Base-by-base conservation (phyloP, 1,140 invertebrate species). In the Zaprionus tsacasi region DNA sequence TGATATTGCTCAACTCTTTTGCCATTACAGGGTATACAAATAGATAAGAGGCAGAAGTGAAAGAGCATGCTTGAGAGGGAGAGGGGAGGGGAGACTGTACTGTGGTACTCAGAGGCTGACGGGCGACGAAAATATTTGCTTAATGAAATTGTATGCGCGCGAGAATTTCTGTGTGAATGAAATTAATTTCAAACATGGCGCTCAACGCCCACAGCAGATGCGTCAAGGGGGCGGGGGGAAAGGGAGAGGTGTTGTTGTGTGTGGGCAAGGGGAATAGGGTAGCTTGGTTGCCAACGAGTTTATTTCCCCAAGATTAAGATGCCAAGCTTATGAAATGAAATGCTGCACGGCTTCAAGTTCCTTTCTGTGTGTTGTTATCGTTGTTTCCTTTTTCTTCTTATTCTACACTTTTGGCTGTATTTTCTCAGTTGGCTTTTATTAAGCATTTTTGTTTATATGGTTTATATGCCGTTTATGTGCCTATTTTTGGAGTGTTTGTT, bases 81-180 rank as follows among this genome's bases (percentile, higher is more conserved):
- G 35, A 2, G 10, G 13, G 35, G 17, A 6, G 8, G 12, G 33
- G 30, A 40, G n/a, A 2, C 40, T 6, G 12, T 40, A 7, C 38
- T 13, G 40, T 40, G 30, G 40, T 43, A 43, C 40, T 40, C 30
- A 6, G 4, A 55, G 65, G 45, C 78, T 70, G 76, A 21, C 69
- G 72, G 82, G 79, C 83, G 67, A 78, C 68, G 75, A 88, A 88
- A 88, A 88, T 88, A 88, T 88, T 88, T 88, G 85, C 83, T 88
- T 88, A 88, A 88, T 88, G 83, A 88, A 88, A 88, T 88, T 88
- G 85, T 88, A 88, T 89, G 83, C 68, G 80, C 83, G 83, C 83
- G 83, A 78, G 83, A 88, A 89, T 83, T 89, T 87, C 73, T 83
- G 83, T 88, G 81, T 75, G 83, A 88, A 83, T 88, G 87, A 87